These are phyloP conservation scores for Proctacanthus coquilletti DNA, from an alignment of 1,140 invertebrate genomes.

Conservation along the genomic window DNA sequence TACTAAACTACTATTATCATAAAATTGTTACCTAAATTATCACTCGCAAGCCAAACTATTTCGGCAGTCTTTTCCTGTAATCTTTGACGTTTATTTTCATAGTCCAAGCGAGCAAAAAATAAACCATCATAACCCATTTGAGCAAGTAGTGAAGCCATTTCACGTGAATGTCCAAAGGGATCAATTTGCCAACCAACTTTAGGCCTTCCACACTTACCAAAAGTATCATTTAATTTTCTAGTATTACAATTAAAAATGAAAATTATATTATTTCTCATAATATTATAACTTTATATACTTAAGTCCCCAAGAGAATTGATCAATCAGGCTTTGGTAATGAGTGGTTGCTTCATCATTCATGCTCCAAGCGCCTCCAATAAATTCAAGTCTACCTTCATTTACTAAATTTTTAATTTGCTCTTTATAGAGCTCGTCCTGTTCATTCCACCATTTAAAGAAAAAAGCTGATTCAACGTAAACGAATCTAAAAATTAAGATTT, in stretches of 20 bases:
- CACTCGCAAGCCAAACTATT: slow-evolving; percentile 70
- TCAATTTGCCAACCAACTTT: slow-evolving; percentile 86
- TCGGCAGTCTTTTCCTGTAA: slow-evolving; percentile 52
- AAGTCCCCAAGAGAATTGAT: slow-evolving; percentile 71
- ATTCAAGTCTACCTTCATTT: slow-evolving; percentile 64
- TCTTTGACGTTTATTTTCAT: slow-evolving; percentile 61
- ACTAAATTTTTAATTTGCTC: slow-evolving; percentile 49
- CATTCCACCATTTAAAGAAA: slow-evolving; percentile 84
- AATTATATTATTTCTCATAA: too few relatives aligned
- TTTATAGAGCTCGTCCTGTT: slow-evolving; percentile 46
- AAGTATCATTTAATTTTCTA: slow-evolving; percentile 52
- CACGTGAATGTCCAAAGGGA: slow-evolving; percentile 81
- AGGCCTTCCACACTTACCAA: slow-evolving; percentile 67
- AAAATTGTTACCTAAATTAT: slow-evolving; percentile 38
- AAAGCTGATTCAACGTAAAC: slow-evolving; percentile 74
- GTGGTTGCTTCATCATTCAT: slow-evolving; percentile 91
- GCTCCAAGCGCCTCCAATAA: slow-evolving; percentile 73
- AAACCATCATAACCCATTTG: slow-evolving; percentile 76
- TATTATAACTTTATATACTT: slow-evolving; percentile 9
- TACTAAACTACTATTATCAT: not conserved
- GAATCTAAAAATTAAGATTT: slow-evolving; percentile 33
- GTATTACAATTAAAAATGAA: not conserved
- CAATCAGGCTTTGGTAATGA: slow-evolving; percentile 88
- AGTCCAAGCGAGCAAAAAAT: slow-evolving; percentile 79
- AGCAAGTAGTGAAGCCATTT: slow-evolving; percentile 67